Evolutionary conservation across 1,140 invertebrate species (phyloP).

Genomic region (Solenopsis fugax): DNA sequence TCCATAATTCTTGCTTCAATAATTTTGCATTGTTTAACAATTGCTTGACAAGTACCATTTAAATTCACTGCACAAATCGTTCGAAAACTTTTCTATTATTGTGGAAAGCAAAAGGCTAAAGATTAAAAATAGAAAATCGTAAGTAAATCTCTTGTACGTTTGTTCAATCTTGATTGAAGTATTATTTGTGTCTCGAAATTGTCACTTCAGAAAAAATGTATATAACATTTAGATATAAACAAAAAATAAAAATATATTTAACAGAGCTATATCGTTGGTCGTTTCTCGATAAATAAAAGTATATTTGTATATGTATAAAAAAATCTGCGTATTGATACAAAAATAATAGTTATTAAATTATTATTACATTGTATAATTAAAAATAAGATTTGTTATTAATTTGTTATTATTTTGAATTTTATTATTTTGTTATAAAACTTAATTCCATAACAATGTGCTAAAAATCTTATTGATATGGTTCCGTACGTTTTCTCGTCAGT

Average conservation of each 20-base stretch:
- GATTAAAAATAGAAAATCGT: not conserved
- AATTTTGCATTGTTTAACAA: not conserved
- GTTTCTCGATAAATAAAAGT: not conserved
- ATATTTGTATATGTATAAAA: not conserved
- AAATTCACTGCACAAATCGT: not conserved
- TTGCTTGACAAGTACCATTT: conserved; percentile 2
- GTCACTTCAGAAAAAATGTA: not conserved
- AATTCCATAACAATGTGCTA: not conserved
- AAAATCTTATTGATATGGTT: conserved; percentile 1
- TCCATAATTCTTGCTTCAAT: too few relatives aligned
- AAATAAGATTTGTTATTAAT: not conserved
- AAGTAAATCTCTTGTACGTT: not conserved
- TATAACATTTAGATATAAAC: not conserved
- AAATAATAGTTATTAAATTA: not conserved
- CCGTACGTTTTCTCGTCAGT: not conserved
- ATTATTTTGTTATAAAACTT: conserved; percentile 13
- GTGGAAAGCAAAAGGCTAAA: not conserved
- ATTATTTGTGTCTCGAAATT: not conserved
- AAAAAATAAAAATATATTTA: not conserved
- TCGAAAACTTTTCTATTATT: not conserved
- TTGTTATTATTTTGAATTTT: not conserved
- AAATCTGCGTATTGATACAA: not conserved
- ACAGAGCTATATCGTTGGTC: not conserved
- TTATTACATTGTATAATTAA: not conserved
- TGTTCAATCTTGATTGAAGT: not conserved